Percentiles rank a stretch among this genome's conserved stretches.
phyloP scores from a whole-genome alignment of 2,797 vertebrate species.

The Danionella dracula region DNA sequence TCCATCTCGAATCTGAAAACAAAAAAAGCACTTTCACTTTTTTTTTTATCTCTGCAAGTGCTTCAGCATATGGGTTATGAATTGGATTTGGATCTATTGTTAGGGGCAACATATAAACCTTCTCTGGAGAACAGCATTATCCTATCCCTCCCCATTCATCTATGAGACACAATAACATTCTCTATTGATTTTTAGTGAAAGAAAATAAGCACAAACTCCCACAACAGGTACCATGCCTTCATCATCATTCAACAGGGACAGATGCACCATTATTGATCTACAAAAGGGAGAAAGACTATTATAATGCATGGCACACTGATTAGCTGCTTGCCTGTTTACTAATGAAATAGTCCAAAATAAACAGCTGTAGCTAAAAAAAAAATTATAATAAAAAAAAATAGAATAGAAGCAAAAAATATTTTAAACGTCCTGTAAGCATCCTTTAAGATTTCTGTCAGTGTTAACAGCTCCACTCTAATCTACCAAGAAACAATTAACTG shows the following conservation, averaged over 20 bases:
- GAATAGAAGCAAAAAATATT: too few relatives aligned
- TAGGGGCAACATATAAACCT: constrained; percentile 28
- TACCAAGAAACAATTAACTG: too few relatives aligned
- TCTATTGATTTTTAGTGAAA: not conserved
- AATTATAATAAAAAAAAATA: too few relatives aligned
- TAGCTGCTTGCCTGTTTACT: not conserved
- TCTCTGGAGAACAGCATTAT: not conserved
- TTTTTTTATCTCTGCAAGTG: not conserved
- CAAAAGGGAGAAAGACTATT: not conserved
- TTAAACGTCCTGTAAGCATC: too few relatives aligned
- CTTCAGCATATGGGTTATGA: not conserved
- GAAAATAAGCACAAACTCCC: constrained; percentile 2
- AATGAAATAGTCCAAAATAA: too few relatives aligned
- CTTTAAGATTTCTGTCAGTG: too few relatives aligned
- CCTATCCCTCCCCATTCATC: not conserved
- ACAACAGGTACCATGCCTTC: not conserved
- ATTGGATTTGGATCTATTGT: constrained; percentile 17
- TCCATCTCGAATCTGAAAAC: constrained; percentile 87
- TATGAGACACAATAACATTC: not conserved
- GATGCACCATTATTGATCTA: not conserved
- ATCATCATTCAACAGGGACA: not conserved
- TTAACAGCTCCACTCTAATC: too few relatives aligned
- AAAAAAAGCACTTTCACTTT: too few relatives aligned
- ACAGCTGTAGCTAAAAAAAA: too few relatives aligned
- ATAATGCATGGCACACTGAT: too few relatives aligned